Evolutionary conservation across 2,797 vertebrate genomes (phyloP), one percentile per base, ranked within the genome.

Genomic region (Micromesistius poutassou): DNA sequence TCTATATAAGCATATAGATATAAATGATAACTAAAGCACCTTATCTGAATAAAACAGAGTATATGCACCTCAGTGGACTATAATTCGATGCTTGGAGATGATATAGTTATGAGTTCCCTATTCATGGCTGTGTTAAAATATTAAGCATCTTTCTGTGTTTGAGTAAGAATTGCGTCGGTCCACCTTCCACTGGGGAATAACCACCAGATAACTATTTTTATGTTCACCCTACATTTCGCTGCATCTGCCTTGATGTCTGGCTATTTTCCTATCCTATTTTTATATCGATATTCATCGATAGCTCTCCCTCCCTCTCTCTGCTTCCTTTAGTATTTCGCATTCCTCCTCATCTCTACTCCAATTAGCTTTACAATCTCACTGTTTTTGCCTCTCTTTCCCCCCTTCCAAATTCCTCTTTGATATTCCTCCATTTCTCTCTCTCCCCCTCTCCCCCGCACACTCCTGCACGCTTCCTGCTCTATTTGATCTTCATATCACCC

Each of bases 391-490:
- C 66, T 25, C 66, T 28, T 5, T 70, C 25, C 28, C 28, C 66
- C 68, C 30, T 71, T 71, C 68, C 30, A 30, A 71, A 71, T 30
- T 62, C 55, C 55, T 62, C 25, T 62, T 62, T 62, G 55, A 62
- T 62, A 25, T 25, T 6, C 28, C 30, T 71, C 30, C 68, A 13
- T 30, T 71, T 30, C 4, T 16, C 68, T 30, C 13, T 71, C 30
- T 71, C 68, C 10, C 7, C 66, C 68, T 31, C 68, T 71, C 68
- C 68, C 25, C 68, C 68, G 13, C 68, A 1, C 13, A 2, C 68
- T 70, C 66, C n/a, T n/a, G n/a, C n/a, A n/a, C 30, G n/a, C 28
- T 25, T 70, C 66, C 28, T 25, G n/a, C 66, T 70, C 19, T 66
- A 10, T 25, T 66, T 66, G 62, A 66, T 66, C 66, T 30, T 30